Conservation (phyloP, 2,888 invertebrate species). For the Dynastes grantii region DNA sequence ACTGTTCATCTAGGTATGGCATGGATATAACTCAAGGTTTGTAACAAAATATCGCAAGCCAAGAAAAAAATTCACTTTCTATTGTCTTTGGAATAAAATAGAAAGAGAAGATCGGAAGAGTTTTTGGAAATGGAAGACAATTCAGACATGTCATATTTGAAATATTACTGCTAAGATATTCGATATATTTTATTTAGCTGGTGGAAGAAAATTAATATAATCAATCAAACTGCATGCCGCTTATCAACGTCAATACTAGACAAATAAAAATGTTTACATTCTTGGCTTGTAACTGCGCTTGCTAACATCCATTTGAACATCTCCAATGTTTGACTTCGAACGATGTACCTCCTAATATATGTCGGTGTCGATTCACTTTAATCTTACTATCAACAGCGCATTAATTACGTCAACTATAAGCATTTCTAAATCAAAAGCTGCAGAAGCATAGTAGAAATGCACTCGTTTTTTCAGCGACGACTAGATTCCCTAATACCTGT, state of each 20-base stretch:
- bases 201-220: not conserved
- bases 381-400: conserved; percentile 38
- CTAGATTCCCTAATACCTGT: not conserved
- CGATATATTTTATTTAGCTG: not conserved
- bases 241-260: not conserved
- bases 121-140: too few species aligned
- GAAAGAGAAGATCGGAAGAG: too few species aligned
- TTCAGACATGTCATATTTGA: too few species aligned
- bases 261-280: conserved; percentile 33
- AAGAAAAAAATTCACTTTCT: too few species aligned
- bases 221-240: not conserved
- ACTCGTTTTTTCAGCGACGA: not conserved
- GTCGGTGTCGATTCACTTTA: conserved; percentile 35
- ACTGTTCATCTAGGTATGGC: too few species aligned
- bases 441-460: not conserved
- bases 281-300: not conserved
- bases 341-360: conserved; percentile 30
- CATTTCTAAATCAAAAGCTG: conserved; percentile 3
- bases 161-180: too few species aligned
- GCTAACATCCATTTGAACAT: conserved; percentile 1
- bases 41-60: too few species aligned
- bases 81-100: too few species aligned
- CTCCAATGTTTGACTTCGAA: conserved; percentile 24
- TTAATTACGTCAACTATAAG: conserved; percentile 29
- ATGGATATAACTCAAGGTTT: too few species aligned